Evolutionary conservation across 2,888 invertebrate species (phyloP), one percentile per base, ranked within the genome.

Genomic region (Drosophila tripunctata): DNA sequence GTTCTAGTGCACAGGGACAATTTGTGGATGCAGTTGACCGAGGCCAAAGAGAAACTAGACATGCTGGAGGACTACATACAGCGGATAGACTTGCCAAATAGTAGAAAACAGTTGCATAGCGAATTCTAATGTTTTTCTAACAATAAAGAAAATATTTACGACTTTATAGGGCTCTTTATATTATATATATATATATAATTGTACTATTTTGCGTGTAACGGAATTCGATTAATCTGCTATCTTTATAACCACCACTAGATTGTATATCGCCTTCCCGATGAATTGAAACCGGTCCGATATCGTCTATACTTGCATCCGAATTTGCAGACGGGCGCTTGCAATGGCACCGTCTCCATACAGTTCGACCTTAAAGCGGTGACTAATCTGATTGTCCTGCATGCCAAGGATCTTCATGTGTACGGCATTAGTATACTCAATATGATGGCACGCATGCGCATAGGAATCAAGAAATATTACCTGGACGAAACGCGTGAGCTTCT

Each of bases 401-500:
- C 89, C n/a, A 80, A 84, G 58, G 75, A 87, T 5, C 19, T 88
- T 38, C 74, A 78, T 24, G 85, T 90, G 12, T 73, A 81, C 21
- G 57, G 76, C 41, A 64, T 90, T n/a, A 89, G 87, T 22, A 76
- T 90, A 7, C 66, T 89, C 4, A 82, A 87, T 51, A 89, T 90
- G 68, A 89, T 87, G 88, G 84, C 77, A 2, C 88, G 82, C 54
- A 88, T 90, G 78, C 88, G 90, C 3, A 87, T 90, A n/a, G 74
- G 81, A 19, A 62, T 90, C 0, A 82, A 87, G 0, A 57, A 57
- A 3, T 78, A 70, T 36, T 82, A 78, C 41, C 35, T 76, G 22
- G 75, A 86, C n/a, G 90, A 89, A 10, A 83, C 80, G 21, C 91
- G 92, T 48, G 91, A 93, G 69, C 80, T 93, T 44, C 69, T 93